These are phyloP conservation scores for Cryptotermes secundus DNA, from an alignment of 1,140 invertebrate species.

Conservation along the genomic window DNA sequence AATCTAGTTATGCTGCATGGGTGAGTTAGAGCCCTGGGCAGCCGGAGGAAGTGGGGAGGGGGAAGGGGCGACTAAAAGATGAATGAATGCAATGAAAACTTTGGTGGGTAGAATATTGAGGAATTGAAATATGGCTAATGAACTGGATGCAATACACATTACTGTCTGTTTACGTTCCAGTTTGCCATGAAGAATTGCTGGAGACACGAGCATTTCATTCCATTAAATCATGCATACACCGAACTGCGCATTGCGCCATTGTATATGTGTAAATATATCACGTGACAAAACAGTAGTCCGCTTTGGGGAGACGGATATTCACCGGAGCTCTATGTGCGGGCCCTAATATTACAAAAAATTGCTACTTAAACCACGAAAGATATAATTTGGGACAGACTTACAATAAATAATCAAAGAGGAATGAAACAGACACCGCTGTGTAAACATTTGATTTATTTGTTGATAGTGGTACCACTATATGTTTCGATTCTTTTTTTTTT, in stretches of 20 bases:
- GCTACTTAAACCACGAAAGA: not conserved
- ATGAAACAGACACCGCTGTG: too few species aligned
- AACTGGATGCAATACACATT: constrained; percentile 13
- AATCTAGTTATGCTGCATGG: not conserved
- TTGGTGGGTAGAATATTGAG: constrained; percentile 12
- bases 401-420: too few species aligned
- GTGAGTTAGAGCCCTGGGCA: not conserved
- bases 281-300: not conserved
- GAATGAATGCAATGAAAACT: constrained; percentile 17
- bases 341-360: not conserved
- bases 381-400: too few species aligned
- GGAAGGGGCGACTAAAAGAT: not conserved
- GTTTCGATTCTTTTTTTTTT: too few species aligned
- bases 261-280: not conserved
- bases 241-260: not conserved
- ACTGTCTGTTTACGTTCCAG: not conserved
- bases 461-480: too few species aligned
- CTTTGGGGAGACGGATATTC: not conserved
- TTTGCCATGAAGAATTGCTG: not conserved
- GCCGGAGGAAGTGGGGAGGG: too few species aligned
- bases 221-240: not conserved
- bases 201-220: not conserved
- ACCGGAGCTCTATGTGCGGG: not conserved
- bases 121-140: constrained; percentile 19
- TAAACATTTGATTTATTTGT: too few species aligned